Evolutionary conservation across 2,888 invertebrate genomes (phyloP), one percentile per base, ranked within the genome.

Genomic region (Hecatera dysodea): DNA sequence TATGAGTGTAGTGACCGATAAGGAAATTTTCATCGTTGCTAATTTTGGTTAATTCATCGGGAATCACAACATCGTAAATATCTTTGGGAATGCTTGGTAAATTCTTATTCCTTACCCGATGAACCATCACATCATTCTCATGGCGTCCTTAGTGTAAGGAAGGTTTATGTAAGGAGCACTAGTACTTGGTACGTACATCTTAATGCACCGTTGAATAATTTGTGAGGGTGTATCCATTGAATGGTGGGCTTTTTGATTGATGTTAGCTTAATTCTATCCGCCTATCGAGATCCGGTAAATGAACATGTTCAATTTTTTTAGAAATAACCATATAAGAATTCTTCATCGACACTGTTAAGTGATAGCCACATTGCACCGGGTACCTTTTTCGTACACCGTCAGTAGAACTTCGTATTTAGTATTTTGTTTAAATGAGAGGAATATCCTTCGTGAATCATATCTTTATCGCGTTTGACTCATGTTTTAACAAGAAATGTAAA

Each of bases 81-180:
- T 56, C 36, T 46, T 61, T 56, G 12, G 68, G 62, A 62, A 67
- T 50, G 24, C 22, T 60, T 60, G 69, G 73, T 56, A 69, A 60
- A 61, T 64, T 60, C 24, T 65, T 69, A 46, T 65, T 73, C 29
- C 73, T 53, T 56, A 22, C 73, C 24, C 65, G 24, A 42, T 73
- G 65, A 48, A 65, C 60, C 24, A 62, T 56, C 55, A 36, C n/a
- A n/a, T n/a, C n/a, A n/a, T 73, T 55, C 68, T 48, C 73, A 68
- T 68, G 19, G 68, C 67, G 29, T 68, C 61, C 27, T 55, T 65
- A n/a, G n/a, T n/a, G 46, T 44, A 64, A n/a, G n/a, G n/a, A n/a
- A n/a, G n/a, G n/a, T n/a, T n/a, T 60, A 72, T 59, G 27, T 68
- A 53, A 24, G 73, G 68, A 36, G 65, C 65, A 61, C 55, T 61